A percentile compares a stretch with the other conserved stretches of the same genome.
phyloP scores from a whole-genome alignment of 2,113 vertebrate genomes.

The Hepsetus odoe region DNA sequence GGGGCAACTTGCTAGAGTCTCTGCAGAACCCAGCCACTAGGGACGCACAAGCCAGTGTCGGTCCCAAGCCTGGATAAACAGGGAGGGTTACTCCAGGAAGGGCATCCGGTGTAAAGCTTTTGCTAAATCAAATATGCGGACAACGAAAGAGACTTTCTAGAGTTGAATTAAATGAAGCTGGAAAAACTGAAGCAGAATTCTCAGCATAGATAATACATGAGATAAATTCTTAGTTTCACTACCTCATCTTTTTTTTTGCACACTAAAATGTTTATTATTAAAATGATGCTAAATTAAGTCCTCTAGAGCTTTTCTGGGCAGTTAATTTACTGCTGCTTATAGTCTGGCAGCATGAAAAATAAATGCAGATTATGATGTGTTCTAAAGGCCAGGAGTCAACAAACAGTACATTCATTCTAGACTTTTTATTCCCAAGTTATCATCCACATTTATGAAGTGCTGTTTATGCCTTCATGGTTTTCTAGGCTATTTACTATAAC shows the following conservation, averaged over 20 bases:
- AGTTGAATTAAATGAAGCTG: too few relatives aligned
- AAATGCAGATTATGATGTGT: not conserved
- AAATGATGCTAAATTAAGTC: not conserved
- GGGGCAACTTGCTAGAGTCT: too few relatives aligned
- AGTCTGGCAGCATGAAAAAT: not conserved
- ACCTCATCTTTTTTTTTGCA: not conserved
- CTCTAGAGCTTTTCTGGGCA: not conserved
- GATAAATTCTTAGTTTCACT: not conserved
- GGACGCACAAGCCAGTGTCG: too few relatives aligned
- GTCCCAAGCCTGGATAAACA: too few relatives aligned
- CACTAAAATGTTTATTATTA: too few relatives aligned
- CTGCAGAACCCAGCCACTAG: too few relatives aligned
- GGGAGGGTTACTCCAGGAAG: too few relatives aligned
- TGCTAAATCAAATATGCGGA: too few relatives aligned
- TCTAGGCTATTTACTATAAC: not conserved
- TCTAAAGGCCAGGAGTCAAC: not conserved
- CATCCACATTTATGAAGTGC: not conserved
- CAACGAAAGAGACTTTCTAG: too few relatives aligned
- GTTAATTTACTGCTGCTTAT: not conserved
- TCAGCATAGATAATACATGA: not conserved
- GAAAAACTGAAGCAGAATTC: too few relatives aligned
- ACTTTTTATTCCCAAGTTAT: not conserved
- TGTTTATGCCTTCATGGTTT: not conserved
- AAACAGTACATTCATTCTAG: not conserved
- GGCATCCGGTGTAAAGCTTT: too few relatives aligned